Base-by-base conservation (phyloP, 2,888 invertebrate species). In the Andrena bicolor region DNA sequence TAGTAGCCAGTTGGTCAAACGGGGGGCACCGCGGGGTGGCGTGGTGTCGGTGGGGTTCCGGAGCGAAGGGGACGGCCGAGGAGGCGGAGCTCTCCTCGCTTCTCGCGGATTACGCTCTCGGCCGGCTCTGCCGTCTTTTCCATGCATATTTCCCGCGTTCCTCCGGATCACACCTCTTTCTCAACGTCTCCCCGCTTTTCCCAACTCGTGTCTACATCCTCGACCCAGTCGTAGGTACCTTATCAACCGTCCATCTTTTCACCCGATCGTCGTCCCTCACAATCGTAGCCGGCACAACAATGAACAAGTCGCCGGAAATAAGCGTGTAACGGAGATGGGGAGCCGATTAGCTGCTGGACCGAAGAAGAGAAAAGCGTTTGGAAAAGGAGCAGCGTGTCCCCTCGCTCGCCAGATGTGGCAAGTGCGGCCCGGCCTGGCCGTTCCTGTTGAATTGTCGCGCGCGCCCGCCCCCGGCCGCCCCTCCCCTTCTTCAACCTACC, bases 11-110 rank as follows among this genome's bases (percentile, higher is more conserved):
- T 88, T 88, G 90, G 88, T 88, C 85, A 87, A 90, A 90, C 86
- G 90, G 90, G 89, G 87, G 90, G 84, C 83, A 87, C 84, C 82
- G 82, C 80, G 82, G 84, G 85, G 84, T 86, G 83, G 79, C 80
- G 88, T 77, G 82, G 84, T 86, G 90, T 86, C 90, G 90, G 89
- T 86, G 84, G 88, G 94, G 94, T 94, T 94, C 94, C 94, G 94
- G 94, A 86, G 86, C 89, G 87, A 78, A 87, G 89, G 90, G 90
- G 91, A 90, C 91, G 90, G 89, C 90, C 91, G 89, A 90, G 92
- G 92, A 93, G 92, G 93, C 93, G 93, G 93, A 91, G 93, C 92
- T 91, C 92, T 82, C 83, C 78, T 86, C 85, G 79, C 84, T 81
- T 80, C 81, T 86, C 82, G 80, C 83, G 82, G 86, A 84, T 84